Conservation (phyloP, 2,113 vertebrate genomes). For the Corythoichthys intestinalis region DNA sequence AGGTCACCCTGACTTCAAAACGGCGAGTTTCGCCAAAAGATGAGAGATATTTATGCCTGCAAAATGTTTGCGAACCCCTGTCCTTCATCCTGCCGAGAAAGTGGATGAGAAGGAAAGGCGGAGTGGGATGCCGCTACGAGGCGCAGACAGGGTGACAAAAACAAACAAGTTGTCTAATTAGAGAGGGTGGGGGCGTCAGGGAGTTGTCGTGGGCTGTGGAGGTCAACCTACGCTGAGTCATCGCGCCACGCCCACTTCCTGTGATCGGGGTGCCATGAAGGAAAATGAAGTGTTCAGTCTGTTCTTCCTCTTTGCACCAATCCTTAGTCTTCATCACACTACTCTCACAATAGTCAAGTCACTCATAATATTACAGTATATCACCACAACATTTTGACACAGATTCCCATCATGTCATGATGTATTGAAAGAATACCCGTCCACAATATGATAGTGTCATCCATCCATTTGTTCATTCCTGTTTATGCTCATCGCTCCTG, state of each 20-base stretch:
- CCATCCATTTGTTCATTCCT: too few relatives aligned
- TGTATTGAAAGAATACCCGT: too few relatives aligned
- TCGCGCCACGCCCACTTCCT: constrained; percentile 62
- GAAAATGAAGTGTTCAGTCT: constrained; percentile 25
- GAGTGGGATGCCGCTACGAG: constrained; percentile 63
- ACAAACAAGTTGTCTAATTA: constrained; percentile 56
- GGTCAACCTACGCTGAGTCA: constrained; percentile 61
- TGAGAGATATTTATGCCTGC: too few relatives aligned
- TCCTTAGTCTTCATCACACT: constrained; percentile 7
- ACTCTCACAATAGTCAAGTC: background rate
- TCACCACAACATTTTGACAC: background rate
- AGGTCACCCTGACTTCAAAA: too few relatives aligned
- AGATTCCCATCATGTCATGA: too few relatives aligned
- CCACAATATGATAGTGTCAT: too few relatives aligned
- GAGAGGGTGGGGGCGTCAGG: constrained; percentile 42
- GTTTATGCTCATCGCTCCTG: too few relatives aligned
- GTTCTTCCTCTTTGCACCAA: constrained; percentile 17
- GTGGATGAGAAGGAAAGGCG: constrained; percentile 51
- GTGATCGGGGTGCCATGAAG: constrained; percentile 7
- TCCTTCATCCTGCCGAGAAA: constrained; percentile 14
- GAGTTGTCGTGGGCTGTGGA: constrained; percentile 20
- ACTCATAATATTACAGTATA: background rate
- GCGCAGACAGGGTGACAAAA: constrained; percentile 41
- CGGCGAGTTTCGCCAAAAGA: too few relatives aligned
- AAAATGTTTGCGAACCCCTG: background rate